Evolutionary conservation across 2,113 vertebrate genomes (phyloP), one percentile per base, ranked within the genome.

Genomic region (Chascanopsetta lugubris): DNA sequence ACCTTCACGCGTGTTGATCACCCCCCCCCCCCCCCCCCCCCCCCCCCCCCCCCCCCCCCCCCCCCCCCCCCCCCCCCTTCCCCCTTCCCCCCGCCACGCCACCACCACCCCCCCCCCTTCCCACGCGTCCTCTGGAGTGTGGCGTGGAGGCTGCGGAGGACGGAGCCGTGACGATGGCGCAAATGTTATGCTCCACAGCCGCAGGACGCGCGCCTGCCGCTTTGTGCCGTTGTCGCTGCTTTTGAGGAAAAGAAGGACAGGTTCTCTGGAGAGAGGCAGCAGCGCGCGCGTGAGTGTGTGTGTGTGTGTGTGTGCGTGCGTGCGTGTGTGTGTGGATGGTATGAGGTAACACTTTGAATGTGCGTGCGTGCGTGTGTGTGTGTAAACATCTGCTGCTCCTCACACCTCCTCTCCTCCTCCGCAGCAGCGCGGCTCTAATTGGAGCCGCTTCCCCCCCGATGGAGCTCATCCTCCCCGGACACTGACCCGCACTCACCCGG

Each of bases 171-270:
- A 85, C 86, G 68, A 86, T 88, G 85, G 57, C 24, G 65, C 75
- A n/a, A n/a, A n/a, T n/a, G n/a, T n/a, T n/a, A n/a, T 72, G 67
- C 5, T 1, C 65, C 50, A 76, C 78, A 47, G 54, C 50, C 7
- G 34, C 34, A 38, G 34, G 13, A 24, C 30, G 42, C 36, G 72
- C 68, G 72, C 43, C 63, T 68, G 18, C n/a, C 2, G 25, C 4
- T 3, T 50, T 58, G 58, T 61, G 13, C 6, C 26, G 34, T 36
- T 51, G 56, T 36, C 43, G 72, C n/a, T n/a, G 72, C 84, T 82
- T 73, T 74, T 64, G 49, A 64, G 80, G 73, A 77, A 87, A 78
- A 83, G 66, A 87, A 78, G 85, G 66, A 17, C 45, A n/a, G 64
- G 53, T 69, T 30, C 30, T 17, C n/a, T 17, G 62, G 25, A 62